Conservation (phyloP, 2,888 invertebrate genomes). For the Amphipoea oculea region DNA sequence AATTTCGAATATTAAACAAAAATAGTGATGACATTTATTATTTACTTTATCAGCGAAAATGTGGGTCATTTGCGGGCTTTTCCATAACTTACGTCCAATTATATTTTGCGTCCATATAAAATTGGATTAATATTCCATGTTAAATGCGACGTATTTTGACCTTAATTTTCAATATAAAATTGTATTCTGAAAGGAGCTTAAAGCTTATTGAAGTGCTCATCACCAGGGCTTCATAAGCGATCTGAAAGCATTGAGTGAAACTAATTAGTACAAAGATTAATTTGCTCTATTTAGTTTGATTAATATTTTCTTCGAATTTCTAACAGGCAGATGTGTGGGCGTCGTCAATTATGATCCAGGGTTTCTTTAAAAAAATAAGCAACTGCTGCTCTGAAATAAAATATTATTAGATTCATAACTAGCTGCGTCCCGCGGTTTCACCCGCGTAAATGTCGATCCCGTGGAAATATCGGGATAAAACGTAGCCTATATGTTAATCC, state of each 20-base stretch:
- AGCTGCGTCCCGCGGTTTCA: no score
- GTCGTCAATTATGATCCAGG: background rate
- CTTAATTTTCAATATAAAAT: slow-evolving; percentile 17
- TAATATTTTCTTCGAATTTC: background rate
- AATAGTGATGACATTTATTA: slow-evolving; percentile 32
- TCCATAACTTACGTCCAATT: slow-evolving; percentile 23
- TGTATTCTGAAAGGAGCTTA: background rate
- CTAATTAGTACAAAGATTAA: slow-evolving; percentile 11
- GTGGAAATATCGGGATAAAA: no score
- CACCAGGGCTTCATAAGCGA: slow-evolving; percentile 3
- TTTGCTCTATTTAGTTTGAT: background rate
- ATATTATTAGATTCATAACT: no score
- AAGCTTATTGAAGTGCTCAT: slow-evolving; percentile 19
- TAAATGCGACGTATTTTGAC: slow-evolving; percentile 15
- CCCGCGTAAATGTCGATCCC: no score
- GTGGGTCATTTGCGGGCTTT: slow-evolving; percentile 18
- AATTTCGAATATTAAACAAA: slow-evolving; percentile 35
- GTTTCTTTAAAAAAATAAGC: background rate
- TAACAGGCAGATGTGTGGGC: background rate
- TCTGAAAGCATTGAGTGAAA: slow-evolving; percentile 10
- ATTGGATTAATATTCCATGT: slow-evolving; percentile 12
- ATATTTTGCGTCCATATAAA: slow-evolving; percentile 19
- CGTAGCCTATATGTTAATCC: no score
- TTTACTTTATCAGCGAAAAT: slow-evolving; percentile 25
- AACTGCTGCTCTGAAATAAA: background rate